Percentiles rank a stretch among this genome's conserved stretches.
These are phyloP conservation scores for Virgularia gustaviana DNA, from an alignment of 92 coral and sea anemone genomes.

Conservation along the genomic window DNA sequence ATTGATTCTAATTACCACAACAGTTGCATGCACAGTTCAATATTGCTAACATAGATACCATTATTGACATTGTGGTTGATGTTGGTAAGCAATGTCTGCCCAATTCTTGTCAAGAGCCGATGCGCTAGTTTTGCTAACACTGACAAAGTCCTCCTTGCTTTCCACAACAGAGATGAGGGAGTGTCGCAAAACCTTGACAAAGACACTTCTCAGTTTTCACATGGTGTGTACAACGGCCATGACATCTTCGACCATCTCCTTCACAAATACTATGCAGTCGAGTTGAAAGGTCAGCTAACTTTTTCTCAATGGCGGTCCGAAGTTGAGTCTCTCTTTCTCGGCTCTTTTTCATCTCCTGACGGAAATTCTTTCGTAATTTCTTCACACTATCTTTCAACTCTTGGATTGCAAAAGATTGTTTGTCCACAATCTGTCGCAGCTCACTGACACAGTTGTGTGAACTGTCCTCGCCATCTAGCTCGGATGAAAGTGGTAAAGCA, in stretches of 20 bases:
- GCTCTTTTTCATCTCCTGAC: slow-evolving; percentile 8
- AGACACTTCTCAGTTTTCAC: slow-evolving; percentile 78
- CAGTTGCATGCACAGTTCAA: too few relatives aligned
- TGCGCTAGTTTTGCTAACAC: slow-evolving; percentile 54
- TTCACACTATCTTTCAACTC: slow-evolving; percentile 50
- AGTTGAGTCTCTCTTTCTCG: slow-evolving; percentile 12
- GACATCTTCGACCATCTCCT: slow-evolving; percentile 61
- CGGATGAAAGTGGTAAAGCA: slow-evolving; percentile 13
- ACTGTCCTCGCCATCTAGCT: not conserved
- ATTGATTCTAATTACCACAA: too few relatives aligned
- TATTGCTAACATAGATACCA: too few relatives aligned
- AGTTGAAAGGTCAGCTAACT: slow-evolving; percentile 50
- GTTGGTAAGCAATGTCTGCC: too few relatives aligned
- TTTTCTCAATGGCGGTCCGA: slow-evolving; percentile 36
- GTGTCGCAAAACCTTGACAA: slow-evolving; percentile 74
- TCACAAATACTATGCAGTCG: slow-evolving; percentile 51
- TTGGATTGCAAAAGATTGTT: slow-evolving; percentile 57
- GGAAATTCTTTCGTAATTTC: slow-evolving; percentile 20
- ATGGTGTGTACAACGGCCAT: slow-evolving; percentile 75
- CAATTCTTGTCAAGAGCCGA: not conserved
- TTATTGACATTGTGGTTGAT: not conserved
- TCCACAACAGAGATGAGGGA: slow-evolving; percentile 86
- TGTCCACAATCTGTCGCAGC: slow-evolving; percentile 54
- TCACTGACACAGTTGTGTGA: slow-evolving; percentile 29
- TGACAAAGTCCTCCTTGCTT: slow-evolving; percentile 74